phyloP scores from a whole-genome alignment of 2,888 invertebrate species.

The Biston betularia region DNA sequence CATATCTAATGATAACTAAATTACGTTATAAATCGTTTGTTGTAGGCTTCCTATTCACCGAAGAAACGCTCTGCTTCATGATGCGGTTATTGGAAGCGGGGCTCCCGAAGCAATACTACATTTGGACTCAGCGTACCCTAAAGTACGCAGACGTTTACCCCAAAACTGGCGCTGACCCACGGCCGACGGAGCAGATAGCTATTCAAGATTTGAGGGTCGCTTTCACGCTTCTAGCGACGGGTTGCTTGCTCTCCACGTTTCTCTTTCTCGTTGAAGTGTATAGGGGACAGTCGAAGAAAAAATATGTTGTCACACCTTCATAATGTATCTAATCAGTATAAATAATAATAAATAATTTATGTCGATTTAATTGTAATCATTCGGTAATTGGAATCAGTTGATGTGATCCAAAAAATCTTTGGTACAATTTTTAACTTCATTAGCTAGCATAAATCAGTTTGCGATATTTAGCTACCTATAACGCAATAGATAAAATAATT shows the following conservation, averaged over 20 bases:
- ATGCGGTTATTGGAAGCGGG: constrained; percentile 61
- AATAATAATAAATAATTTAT: background rate
- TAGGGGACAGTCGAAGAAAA: constrained; percentile 32
- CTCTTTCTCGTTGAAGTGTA: constrained; percentile 54
- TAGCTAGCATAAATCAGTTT: too few species aligned
- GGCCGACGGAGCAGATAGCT: constrained; percentile 48
- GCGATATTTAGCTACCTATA: too few species aligned
- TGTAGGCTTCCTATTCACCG: constrained; percentile 62
- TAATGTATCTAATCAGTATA: background rate
- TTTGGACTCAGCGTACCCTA: constrained; percentile 57
- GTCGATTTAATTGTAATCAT: background rate
- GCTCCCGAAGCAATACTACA: constrained; percentile 59
- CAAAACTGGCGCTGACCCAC: constrained; percentile 40
- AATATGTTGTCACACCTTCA: constrained; percentile 2
- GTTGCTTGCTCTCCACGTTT: constrained; percentile 51
- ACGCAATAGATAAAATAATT: too few species aligned
- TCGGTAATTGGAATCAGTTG: too few species aligned
- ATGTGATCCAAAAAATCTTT: too few species aligned
- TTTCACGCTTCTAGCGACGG: constrained; percentile 52
- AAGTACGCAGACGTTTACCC: constrained; percentile 39
- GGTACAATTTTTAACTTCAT: too few species aligned
- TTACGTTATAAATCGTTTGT: constrained; percentile 6
- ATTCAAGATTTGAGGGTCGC: constrained; percentile 51
- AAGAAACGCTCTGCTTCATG: constrained; percentile 51
- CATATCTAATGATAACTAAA: too few species aligned